Conservation (phyloP, 1,140 invertebrate species). For the Caerostris darwini region DNA sequence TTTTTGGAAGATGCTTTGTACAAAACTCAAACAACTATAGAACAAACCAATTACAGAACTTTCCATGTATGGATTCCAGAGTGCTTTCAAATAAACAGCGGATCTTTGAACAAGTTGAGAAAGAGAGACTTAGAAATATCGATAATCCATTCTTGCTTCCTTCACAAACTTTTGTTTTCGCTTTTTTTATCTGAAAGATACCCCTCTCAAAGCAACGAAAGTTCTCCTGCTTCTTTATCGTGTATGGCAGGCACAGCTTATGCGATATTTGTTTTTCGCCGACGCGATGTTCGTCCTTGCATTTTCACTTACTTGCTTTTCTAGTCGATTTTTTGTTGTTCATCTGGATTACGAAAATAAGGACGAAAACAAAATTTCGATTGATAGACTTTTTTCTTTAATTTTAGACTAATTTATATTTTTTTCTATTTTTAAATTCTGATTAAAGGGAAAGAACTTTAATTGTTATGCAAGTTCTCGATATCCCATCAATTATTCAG, state of each 20-base stretch:
- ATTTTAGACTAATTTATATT: no score
- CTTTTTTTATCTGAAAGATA: neutral
- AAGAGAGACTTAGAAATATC: neutral
- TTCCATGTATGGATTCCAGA: neutral
- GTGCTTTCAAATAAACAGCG: neutral
- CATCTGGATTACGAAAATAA: no score
- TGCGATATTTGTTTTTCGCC: constrained; percentile 12
- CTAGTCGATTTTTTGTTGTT: neutral
- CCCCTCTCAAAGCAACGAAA: neutral
- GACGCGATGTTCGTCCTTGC: neutral
- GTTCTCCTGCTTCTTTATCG: neutral
- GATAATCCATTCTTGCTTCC: constrained; percentile 13
- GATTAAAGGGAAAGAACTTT: no score
- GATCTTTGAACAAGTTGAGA: constrained; percentile 18
- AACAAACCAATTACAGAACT: neutral
- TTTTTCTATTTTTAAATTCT: no score
- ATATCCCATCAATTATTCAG: no score
- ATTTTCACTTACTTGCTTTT: constrained; percentile 7
- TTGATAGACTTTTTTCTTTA: no score
- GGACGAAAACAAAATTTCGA: no score
- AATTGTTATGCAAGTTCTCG: no score
- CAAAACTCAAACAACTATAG: no score
- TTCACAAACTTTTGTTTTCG: neutral
- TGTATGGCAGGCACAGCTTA: neutral
- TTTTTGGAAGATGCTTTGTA: no score